phyloP scores from a whole-genome alignment of 1,140 invertebrate species.

The Drosophila bocki region DNA sequence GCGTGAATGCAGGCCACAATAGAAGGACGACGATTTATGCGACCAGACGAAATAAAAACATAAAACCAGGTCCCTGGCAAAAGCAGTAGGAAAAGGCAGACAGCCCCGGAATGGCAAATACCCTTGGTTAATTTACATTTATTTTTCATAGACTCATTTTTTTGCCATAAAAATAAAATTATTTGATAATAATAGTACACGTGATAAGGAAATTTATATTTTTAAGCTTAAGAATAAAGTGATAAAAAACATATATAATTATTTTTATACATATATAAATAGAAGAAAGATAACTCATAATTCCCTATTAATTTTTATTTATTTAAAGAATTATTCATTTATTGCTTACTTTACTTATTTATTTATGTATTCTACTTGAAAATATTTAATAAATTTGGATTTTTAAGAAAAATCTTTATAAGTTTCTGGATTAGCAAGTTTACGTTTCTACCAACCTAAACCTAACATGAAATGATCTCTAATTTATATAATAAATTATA shows the following conservation, averaged over 20 bases:
- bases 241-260: neutral
- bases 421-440: too few relatives aligned
- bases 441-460: too few relatives aligned
- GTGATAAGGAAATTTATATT: constrained; percentile 1
- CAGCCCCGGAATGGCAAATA: constrained; percentile 15
- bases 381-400: too few relatives aligned
- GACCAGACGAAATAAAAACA: constrained; percentile 44
- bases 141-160: neutral
- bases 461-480: neutral
- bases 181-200: constrained; percentile 2
- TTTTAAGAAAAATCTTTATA: too few relatives aligned
- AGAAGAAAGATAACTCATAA: too few relatives aligned
- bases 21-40: constrained; percentile 78
- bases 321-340: too few relatives aligned
- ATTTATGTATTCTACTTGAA: too few relatives aligned
- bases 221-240: neutral
- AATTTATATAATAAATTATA: neutral
- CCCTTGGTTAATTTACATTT: constrained; percentile 7
- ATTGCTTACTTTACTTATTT: too few relatives aligned
- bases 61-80: constrained; percentile 21
- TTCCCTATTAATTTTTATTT: too few relatives aligned
- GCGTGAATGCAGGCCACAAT: constrained; percentile 49
- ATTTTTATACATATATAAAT: too few relatives aligned
- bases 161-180: neutral
- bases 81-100: neutral